These are phyloP conservation scores for Drosophila quinaria DNA, from an alignment of 2,888 invertebrate species.

Conservation along the genomic window DNA sequence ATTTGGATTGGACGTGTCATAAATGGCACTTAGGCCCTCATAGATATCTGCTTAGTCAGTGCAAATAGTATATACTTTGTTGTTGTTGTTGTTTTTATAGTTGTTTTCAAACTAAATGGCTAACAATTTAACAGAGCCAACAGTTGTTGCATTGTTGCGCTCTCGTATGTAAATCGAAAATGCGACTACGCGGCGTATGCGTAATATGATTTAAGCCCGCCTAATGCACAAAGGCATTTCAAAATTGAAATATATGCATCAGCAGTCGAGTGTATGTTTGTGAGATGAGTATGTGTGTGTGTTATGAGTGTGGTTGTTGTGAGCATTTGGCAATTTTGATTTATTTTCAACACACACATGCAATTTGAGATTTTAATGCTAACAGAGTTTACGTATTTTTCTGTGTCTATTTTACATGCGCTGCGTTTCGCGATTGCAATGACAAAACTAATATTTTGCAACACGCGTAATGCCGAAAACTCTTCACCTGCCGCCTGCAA, in stretches of 20 bases:
- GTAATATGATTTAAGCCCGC: conserved; percentile 74
- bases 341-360: conserved; percentile 58
- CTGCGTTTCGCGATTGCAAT: conserved; percentile 41
- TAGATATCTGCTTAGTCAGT: conserved; percentile 17
- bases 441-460: conserved; percentile 66
- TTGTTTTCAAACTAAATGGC: conserved; percentile 58
- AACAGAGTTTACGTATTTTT: conserved; percentile 56
- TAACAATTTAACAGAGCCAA: conserved; percentile 63
- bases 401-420: conserved; percentile 50
- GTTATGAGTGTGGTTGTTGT: conserved; percentile 33
- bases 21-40: conserved; percentile 36
- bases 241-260: conserved; percentile 68
- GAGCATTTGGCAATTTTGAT: conserved; percentile 73
- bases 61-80: conserved; percentile 10
- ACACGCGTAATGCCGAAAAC: conserved; percentile 63
- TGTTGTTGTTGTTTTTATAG: conserved; percentile 19
- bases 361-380: conserved; percentile 61
- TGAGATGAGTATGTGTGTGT: conserved; percentile 14
- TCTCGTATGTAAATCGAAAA: conserved; percentile 44
- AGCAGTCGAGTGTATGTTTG: conserved; percentile 12
- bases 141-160: conserved; percentile 39
- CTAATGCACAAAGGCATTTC: conserved; percentile 77
- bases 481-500: conserved; percentile 35
- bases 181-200: conserved; percentile 67
- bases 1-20: conserved; percentile 44